Evolutionary conservation across 2,888 invertebrate genomes (phyloP), one percentile per base, ranked within the genome.

Genomic region (Scaptomyza flava): DNA sequence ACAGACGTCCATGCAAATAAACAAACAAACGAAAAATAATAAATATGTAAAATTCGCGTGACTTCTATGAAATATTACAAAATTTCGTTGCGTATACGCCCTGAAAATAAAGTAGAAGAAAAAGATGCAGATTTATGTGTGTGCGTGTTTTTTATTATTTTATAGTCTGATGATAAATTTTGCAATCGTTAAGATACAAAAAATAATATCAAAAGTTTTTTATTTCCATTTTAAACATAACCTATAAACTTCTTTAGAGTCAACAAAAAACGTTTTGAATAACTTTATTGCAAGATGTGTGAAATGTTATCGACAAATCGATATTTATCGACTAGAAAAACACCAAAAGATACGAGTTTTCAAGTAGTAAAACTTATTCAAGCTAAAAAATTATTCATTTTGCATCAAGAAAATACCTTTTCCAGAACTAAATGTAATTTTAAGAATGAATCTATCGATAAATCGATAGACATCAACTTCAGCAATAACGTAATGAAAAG

Each of bases 1-100:
- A 60, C 60, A 54, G 56, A 56, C 11, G 34, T 20, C 45, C 14
- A 56, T 56, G 56, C 60, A 36, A 60, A 60, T 54, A 53, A 17
- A 52, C 6, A 53, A 17, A 52, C 6, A 14, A 20, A 12, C 20
- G 20, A 20, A 14, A 12, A 23, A 14, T 2, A n/a, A 36, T 6
- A 2, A 36, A 36, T 2, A 38, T 6, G 38, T n/a, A 17, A 30
- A 48, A 64, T 75, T 75, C 75, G 73, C 73, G 76, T 75, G 73
- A 51, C 73, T 71, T 75, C 60, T 70, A n/a, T 41, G 57, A 66
- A 71, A 52, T 67, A 48, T 73, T 73, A 42, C 57, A 54, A 67
- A 67, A 71, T 31, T 54, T 41, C 67, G 36, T 73, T 73, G 73
- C 76, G 76, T 67, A 76, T 71, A 71, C 67, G 76, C 76, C 73